Base-by-base conservation (phyloP, 2,113 vertebrate genomes). In the Ochotona curzoniae region DNA sequence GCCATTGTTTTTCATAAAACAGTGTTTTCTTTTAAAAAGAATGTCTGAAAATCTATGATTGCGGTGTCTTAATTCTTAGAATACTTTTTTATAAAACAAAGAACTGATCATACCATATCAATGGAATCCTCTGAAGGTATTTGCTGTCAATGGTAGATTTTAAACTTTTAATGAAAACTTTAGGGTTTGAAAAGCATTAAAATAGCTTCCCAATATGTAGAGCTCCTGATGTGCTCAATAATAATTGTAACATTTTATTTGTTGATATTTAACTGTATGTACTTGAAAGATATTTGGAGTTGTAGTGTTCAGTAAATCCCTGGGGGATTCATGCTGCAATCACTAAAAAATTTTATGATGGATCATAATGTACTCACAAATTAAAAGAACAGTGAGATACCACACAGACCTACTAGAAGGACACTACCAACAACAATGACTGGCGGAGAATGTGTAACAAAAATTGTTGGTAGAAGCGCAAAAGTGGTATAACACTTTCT, bases 21-120 rank as follows among this genome's bases (percentile, higher is more conserved):
- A 73, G 23, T 11, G 76, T 84, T 87, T 93, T 84, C 71, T 66
- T 57, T 70, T 73, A 51, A 25, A 82, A 78, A 73, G 75, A 70
- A 32, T 26, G 13, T 54, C 5, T 83, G 26, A 3, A 4, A 90
- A 47, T 47, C 35, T 44, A n/a, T 63, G 20, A 20, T 88, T 93
- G 76, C 13, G 80, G 66, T 25, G 7, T 18, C 18, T 86, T 32
- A 15, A 9, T 49, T 25, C 47, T 66, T 63, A 67, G 32, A 4
- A 66, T 15, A 10, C 3, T 12, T 54, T 87, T 93, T 89, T 67
- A n/a, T 81, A 71, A 84, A 82, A 70, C 60, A 28, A 54, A 79
- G 13, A 85, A 64, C 3, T 90, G 13, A 79, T 69, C 0, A n/a
- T 54, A 49, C 28, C n/a, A 66, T 3, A 7, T 32, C 21, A 21